These are phyloP conservation scores for Ips typographus DNA, from an alignment of 1,140 invertebrate genomes.

Conservation along the genomic window DNA sequence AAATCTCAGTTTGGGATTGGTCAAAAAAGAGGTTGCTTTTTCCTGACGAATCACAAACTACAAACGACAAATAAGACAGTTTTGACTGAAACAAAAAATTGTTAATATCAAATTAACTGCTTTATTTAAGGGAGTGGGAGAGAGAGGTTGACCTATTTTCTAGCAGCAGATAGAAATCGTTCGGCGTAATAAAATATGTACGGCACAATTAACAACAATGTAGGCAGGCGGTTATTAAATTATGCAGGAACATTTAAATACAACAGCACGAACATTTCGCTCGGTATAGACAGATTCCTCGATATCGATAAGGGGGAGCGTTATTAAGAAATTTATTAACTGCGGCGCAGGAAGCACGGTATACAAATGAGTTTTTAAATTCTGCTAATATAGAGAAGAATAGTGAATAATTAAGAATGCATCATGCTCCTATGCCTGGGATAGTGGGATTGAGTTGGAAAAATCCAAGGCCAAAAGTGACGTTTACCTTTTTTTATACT, in stretches of 20 bases:
- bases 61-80: no score
- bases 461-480: no score
- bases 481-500: no score
- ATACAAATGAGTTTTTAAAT: conserved; percentile 34
- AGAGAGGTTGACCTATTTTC: no score
- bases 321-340: conserved; percentile 36
- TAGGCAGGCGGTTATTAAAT: conserved; percentile 27
- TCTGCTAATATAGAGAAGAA: conserved; percentile 20
- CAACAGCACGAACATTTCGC: conserved; percentile 24
- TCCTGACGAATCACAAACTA: no score
- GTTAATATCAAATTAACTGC: no score
- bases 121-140: no score
- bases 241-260: conserved; percentile 32
- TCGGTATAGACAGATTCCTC: conserved; percentile 29
- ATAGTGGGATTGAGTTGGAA: no score
- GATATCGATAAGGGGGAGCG: conserved; percentile 29
- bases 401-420: conserved; percentile 11
- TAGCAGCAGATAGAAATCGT: background rate
- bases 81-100: no score
- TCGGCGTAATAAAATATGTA: conserved; percentile 20
- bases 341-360: conserved; percentile 23
- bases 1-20: no score
- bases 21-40: no score
- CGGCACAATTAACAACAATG: conserved; percentile 23
- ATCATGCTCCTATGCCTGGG: no score